These are phyloP conservation scores for Zophobas atratus DNA, from an alignment of 1,140 invertebrate species.

Conservation along the genomic window DNA sequence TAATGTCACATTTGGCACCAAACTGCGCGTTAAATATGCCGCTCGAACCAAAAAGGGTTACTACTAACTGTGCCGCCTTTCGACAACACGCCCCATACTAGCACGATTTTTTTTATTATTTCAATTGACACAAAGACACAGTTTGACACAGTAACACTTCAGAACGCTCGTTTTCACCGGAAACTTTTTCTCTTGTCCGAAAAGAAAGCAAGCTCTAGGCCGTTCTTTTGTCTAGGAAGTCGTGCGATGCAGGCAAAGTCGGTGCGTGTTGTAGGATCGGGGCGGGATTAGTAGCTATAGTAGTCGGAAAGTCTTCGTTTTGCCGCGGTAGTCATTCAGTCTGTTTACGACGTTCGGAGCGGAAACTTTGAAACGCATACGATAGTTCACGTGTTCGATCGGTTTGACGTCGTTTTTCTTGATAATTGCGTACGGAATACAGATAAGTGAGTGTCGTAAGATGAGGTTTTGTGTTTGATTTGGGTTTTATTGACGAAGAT, in stretches of 20 bases:
- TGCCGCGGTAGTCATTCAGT: constrained; percentile 20
- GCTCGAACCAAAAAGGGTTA: no score
- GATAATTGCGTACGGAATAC: background rate
- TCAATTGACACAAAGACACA: background rate
- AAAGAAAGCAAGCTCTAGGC: background rate
- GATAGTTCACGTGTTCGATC: background rate
- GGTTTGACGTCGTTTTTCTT: background rate
- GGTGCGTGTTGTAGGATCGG: constrained; percentile 6
- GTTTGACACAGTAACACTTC: constrained; percentile 1
- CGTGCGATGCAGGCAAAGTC: constrained; percentile 2
- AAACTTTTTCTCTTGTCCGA: background rate
- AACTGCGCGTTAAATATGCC: no score
- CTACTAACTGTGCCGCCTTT: no score
- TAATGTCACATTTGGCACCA: no score
- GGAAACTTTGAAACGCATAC: constrained; percentile 7
- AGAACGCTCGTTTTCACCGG: background rate
- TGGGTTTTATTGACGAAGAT: background rate
- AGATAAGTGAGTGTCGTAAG: constrained; percentile 13
- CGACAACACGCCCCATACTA: no score
- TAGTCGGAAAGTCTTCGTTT: constrained; percentile 11
- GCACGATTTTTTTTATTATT: background rate
- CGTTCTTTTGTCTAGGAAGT: background rate
- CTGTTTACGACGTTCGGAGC: constrained; percentile 15
- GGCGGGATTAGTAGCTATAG: background rate
- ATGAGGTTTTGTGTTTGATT: background rate